These are phyloP conservation scores for Pyrrhia umbra DNA, from an alignment of 2,888 invertebrate species.

Conservation along the genomic window DNA sequence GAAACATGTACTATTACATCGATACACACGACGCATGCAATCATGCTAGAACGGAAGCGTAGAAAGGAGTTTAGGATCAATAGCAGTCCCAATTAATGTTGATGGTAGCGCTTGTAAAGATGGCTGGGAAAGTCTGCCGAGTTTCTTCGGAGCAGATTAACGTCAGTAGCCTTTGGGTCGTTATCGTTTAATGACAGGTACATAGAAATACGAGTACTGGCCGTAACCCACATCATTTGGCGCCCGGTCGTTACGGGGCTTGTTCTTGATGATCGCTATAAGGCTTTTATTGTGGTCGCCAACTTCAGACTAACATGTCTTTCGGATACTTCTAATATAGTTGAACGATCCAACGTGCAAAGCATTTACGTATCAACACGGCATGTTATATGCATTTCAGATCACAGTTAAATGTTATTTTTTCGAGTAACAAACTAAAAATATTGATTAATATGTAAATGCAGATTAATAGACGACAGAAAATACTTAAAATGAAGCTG, in stretches of 20 bases:
- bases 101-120: slow-evolving; percentile 73
- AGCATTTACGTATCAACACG: slow-evolving; percentile 44
- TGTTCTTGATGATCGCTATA: slow-evolving; percentile 77
- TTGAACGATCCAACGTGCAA: slow-evolving; percentile 50
- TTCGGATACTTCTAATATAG: slow-evolving; percentile 59
- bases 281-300: slow-evolving; percentile 77
- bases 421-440: slow-evolving; percentile 24
- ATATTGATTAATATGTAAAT: slow-evolving; percentile 24
- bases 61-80: slow-evolving; percentile 61
- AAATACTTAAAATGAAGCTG: slow-evolving; percentile 44
- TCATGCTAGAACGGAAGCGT: slow-evolving; percentile 67
- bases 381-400: slow-evolving; percentile 27
- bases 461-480: slow-evolving; percentile 34
- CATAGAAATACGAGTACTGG: slow-evolving; percentile 72
- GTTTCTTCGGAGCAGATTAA: slow-evolving; percentile 75
- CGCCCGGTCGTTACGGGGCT: slow-evolving; percentile 74
- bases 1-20: slow-evolving; percentile 52
- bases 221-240: slow-evolving; percentile 78
- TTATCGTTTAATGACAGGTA: slow-evolving; percentile 78
- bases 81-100: slow-evolving; percentile 66
- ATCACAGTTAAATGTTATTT: slow-evolving; percentile 45
- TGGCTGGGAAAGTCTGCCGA: slow-evolving; percentile 70
- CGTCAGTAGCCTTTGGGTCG: slow-evolving; percentile 72
- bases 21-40: slow-evolving; percentile 63
- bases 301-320: slow-evolving; percentile 66